Evolutionary conservation across 2,888 invertebrate genomes (phyloP).

Genomic region (Tuberolachnus salignus): DNA sequence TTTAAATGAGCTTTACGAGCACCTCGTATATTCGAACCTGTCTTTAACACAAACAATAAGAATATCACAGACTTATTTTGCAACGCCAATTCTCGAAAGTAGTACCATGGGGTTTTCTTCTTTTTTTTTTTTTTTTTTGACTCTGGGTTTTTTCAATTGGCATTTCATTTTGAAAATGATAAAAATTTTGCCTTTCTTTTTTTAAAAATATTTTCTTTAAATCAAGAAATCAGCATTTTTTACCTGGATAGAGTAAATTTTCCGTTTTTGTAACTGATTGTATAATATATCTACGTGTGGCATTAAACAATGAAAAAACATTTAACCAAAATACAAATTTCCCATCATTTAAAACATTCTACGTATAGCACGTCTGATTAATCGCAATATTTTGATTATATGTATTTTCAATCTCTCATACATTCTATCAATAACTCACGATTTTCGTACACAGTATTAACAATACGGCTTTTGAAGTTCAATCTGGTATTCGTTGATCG

Average conservation of each 20-base stretch:
- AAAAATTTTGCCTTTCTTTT: constrained; percentile 5
- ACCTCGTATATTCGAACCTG: constrained; percentile 31
- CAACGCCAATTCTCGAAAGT: constrained; percentile 14
- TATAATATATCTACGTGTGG: constrained; percentile 59
- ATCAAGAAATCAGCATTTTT: constrained; percentile 8
- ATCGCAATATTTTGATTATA: too few species aligned
- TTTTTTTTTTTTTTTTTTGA: constrained; percentile 7
- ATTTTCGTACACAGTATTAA: constrained; percentile 59
- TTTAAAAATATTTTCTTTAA: constrained; percentile 19
- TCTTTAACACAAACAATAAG: neutral
- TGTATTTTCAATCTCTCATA: constrained; percentile 59
- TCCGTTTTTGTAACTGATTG: constrained; percentile 58
- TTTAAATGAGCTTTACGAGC: constrained; percentile 48
- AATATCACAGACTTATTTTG: constrained; percentile 45
- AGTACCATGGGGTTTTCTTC: neutral
- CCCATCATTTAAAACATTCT: too few species aligned
- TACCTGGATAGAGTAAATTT: constrained; percentile 9
- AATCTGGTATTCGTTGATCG: constrained; percentile 57
- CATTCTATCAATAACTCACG: constrained; percentile 59
- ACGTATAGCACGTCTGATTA: too few species aligned
- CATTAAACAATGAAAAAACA: constrained; percentile 60
- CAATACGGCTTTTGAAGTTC: constrained; percentile 59
- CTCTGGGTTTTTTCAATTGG: constrained; percentile 3
- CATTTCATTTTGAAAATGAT: constrained; percentile 25
- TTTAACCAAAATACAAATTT: too few species aligned